Conservation (phyloP, 2,113 vertebrate species). For the Carassius gibelio region DNA sequence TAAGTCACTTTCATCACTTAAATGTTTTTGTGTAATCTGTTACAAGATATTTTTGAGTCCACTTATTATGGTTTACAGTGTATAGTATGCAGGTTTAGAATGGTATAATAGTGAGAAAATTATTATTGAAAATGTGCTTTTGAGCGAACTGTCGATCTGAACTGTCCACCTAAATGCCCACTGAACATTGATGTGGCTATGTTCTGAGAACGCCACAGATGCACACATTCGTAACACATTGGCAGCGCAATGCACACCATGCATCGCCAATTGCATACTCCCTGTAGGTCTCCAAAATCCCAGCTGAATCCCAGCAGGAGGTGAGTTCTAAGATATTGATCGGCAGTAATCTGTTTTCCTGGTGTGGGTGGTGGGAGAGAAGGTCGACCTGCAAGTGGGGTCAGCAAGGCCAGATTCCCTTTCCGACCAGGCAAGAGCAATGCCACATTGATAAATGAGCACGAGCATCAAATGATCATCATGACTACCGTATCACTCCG, state of each 20-base stretch:
- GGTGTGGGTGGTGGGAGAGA: conserved; percentile 47
- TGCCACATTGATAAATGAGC: conserved; percentile 67
- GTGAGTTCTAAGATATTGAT: conserved; percentile 34
- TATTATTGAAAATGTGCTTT: no score
- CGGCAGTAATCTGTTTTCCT: conserved; percentile 51
- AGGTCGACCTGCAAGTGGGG: conserved; percentile 48
- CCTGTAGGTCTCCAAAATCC: conserved; percentile 21
- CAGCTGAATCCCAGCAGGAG: conserved; percentile 26
- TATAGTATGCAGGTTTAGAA: neutral
- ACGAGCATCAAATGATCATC: conserved; percentile 62
- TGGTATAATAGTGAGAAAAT: neutral
- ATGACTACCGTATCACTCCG: conserved; percentile 59
- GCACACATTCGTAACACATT: conserved; percentile 49
- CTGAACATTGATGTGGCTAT: conserved; percentile 52
- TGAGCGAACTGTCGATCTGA: neutral
- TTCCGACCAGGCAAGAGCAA: conserved; percentile 52
- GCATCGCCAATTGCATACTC: neutral
- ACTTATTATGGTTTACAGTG: no score
- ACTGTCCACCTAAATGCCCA: conserved; percentile 42
- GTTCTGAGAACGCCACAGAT: conserved; percentile 57
- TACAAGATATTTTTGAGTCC: no score
- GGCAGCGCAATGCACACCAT: neutral
- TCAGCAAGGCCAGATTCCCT: conserved; percentile 51
- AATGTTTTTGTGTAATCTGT: no score
- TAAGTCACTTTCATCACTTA: no score